These are phyloP conservation scores for Sebastolobus altivelis DNA, from an alignment of 2,797 vertebrate species.

Conservation along the genomic window DNA sequence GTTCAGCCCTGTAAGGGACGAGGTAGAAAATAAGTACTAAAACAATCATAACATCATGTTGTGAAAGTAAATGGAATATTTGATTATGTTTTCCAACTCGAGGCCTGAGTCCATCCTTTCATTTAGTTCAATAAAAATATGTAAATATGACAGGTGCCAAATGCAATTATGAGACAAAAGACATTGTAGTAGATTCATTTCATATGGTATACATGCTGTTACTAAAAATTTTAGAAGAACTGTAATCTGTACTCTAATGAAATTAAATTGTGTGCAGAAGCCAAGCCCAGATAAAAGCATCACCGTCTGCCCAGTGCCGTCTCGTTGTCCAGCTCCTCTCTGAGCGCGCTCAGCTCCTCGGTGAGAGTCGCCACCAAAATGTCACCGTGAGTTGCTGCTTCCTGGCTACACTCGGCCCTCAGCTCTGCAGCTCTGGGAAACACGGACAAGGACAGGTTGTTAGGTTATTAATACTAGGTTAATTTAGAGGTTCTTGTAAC, in stretches of 20 bases:
- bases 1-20: conserved; percentile 85
- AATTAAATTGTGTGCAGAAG: background rate
- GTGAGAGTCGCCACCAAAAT: conserved; percentile 81
- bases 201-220: background rate
- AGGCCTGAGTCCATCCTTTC: background rate
- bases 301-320: conserved; percentile 88
- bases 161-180: background rate
- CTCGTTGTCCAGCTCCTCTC: conserved; percentile 85
- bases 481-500: background rate
- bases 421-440: conserved; percentile 86
- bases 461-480: background rate
- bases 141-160: background rate
- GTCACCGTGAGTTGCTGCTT: conserved; percentile 85
- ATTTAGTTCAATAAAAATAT: background rate
- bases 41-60: background rate
- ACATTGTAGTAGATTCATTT: background rate
- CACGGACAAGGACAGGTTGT: conserved; percentile 1
- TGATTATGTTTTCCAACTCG: background rate
- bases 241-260: background rate
- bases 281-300: background rate
- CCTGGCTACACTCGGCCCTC: conserved; percentile 85
- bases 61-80: background rate
- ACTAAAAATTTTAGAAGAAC: background rate
- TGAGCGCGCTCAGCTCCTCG: conserved; percentile 85
- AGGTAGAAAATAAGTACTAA: conserved; percentile 6